These are phyloP conservation scores for Cenopis cana DNA, from an alignment of 2,888 invertebrate species.

Conservation along the genomic window DNA sequence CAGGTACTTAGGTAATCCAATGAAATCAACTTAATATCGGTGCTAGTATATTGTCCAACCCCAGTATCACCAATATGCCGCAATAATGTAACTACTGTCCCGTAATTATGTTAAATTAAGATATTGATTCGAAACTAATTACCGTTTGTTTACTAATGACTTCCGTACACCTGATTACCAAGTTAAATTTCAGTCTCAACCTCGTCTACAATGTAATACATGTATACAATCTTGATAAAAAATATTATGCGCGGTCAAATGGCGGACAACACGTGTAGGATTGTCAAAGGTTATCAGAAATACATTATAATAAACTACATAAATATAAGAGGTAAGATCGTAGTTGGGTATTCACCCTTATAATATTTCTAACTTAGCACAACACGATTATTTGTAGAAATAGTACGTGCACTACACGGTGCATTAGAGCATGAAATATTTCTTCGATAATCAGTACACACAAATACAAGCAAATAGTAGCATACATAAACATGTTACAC, in stretches of 20 bases:
- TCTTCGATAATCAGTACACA: too few species aligned
- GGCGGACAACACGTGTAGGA: conserved; percentile 30
- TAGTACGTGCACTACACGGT: not conserved
- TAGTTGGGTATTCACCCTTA: not conserved
- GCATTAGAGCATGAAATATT: too few species aligned
- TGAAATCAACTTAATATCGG: conserved; percentile 7
- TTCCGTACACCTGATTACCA: conserved; percentile 28
- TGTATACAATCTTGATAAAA: conserved; percentile 3
- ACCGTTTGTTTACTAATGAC: conserved; percentile 29
- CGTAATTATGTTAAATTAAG: conserved; percentile 25
- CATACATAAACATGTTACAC: too few species aligned
- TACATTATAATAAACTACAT: not conserved
- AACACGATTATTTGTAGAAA: not conserved
- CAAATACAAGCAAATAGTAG: too few species aligned
- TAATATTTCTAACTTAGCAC: not conserved
- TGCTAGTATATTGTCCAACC: not conserved
- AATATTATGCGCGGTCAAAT: conserved; percentile 13
- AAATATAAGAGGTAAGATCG: too few species aligned
- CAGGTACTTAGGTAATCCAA: too few species aligned
- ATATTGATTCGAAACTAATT: conserved; percentile 33
- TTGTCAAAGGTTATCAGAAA: conserved; percentile 23
- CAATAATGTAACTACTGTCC: not conserved
- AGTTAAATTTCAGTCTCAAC: conserved; percentile 21
- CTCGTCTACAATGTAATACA: conserved; percentile 17
- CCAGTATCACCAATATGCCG: not conserved